A percentile compares a stretch with the other conserved stretches of the same genome.
Evolutionary conservation across 2,797 vertebrate genomes (phyloP).

Genomic region (Urosaurus nigricauda): DNA sequence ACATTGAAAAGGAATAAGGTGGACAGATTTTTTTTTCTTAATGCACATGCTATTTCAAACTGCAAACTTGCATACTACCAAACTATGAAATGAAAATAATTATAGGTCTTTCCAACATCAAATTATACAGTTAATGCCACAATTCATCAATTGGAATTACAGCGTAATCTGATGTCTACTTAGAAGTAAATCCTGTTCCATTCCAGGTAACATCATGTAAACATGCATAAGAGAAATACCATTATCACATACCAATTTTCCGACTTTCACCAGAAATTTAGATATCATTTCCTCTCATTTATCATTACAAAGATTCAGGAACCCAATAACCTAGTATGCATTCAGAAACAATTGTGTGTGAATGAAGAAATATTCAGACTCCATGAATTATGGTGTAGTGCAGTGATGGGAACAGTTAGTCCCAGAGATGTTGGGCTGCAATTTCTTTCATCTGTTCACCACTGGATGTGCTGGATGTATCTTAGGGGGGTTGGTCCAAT

Average conservation of each 20-base stretch:
- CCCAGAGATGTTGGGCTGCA: not conserved
- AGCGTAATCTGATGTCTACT: not conserved
- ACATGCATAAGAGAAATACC: not conserved
- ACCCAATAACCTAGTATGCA: not conserved
- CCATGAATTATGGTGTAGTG: not conserved
- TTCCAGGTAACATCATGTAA: not conserved
- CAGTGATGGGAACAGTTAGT: too few relatives aligned
- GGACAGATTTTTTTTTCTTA: not conserved
- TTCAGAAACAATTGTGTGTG: not conserved
- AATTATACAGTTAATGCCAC: not conserved
- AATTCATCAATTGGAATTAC: not conserved
- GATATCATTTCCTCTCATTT: not conserved
- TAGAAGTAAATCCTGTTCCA: not conserved
- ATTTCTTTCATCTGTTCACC: not conserved
- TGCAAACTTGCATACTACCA: not conserved
- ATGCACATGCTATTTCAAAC: not conserved
- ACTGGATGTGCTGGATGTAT: not conserved
- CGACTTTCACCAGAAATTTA: not conserved
- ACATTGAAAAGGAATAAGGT: not conserved
- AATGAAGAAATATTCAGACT: not conserved
- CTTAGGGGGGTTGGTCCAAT: not conserved
- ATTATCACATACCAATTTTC: not conserved
- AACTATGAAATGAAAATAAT: conserved; percentile 9
- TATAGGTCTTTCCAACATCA: not conserved
- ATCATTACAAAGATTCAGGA: not conserved